phyloP scores from a whole-genome alignment of 2,113 vertebrate genomes.

The Epinephelus fuscoguttatus region DNA sequence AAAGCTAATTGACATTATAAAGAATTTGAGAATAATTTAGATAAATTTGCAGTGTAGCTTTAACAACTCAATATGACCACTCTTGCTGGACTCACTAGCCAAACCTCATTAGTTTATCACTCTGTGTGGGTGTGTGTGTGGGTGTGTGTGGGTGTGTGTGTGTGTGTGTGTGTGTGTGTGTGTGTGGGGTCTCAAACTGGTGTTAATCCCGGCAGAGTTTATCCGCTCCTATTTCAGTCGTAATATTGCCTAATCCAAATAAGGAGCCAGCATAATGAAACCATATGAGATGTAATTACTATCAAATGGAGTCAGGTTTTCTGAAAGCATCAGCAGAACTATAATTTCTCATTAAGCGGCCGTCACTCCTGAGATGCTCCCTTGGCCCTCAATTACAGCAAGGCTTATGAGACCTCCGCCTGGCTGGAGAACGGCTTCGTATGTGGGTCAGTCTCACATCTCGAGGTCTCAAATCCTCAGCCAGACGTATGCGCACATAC shows the following conservation, averaged over 20 bases:
- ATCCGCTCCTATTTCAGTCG: conserved; percentile 49
- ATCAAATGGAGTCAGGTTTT: conserved; percentile 61
- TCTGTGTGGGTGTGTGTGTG: not conserved
- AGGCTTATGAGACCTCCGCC: conserved; percentile 56
- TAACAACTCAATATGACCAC: not conserved
- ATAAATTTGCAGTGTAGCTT: not conserved
- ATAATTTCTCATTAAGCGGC: conserved; percentile 77
- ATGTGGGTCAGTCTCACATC: conserved; percentile 60
- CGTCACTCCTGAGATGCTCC: conserved; percentile 64
- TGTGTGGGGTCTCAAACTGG: conserved; percentile 21
- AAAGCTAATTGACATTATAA: conserved; percentile 4
- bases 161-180: too few relatives aligned
- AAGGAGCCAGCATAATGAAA: conserved; percentile 58
- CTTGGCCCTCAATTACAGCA: conserved; percentile 64
- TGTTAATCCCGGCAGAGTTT: conserved; percentile 58
- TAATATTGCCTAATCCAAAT: conserved; percentile 74
- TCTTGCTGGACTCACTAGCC: not conserved
- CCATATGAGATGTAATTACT: conserved; percentile 74
- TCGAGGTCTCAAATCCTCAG: conserved; percentile 26
- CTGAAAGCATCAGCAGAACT: conserved; percentile 69
- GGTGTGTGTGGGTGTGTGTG: not conserved
- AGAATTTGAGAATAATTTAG: conserved; percentile 6
- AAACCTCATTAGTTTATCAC: conserved; percentile 27
- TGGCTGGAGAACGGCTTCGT: conserved; percentile 37
- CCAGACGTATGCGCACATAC: conserved; percentile 10